These are phyloP conservation scores for Nasua narica DNA, from an alignment of 2,797 vertebrate species.

Conservation along the genomic window DNA sequence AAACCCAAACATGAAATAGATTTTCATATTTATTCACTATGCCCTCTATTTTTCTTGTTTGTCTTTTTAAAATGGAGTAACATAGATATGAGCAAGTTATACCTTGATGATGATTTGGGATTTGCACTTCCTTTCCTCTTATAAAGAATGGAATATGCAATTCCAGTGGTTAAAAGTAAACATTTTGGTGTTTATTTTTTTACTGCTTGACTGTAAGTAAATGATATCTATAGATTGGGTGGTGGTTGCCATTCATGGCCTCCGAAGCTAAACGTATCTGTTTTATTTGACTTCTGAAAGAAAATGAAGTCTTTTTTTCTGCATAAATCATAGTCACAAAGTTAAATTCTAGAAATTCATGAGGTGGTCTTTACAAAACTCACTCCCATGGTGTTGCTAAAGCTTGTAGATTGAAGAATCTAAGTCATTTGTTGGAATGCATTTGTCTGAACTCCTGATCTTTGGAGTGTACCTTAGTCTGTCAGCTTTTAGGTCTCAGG, in stretches of 20 bases:
- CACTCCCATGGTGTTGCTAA: background rate
- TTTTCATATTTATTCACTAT: background rate
- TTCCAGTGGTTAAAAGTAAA: background rate
- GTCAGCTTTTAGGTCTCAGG: background rate
- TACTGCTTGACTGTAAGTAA: background rate
- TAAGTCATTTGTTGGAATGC: background rate
- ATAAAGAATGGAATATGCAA: background rate
- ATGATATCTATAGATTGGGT: background rate
- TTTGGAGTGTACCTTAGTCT: background rate
- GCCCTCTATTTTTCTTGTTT: background rate
- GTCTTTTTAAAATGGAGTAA: background rate
- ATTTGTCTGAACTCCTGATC: background rate
- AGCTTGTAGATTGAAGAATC: background rate
- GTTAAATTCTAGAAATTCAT: background rate
- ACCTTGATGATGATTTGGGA: background rate
- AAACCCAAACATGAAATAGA: background rate
- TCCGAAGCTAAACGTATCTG: background rate
- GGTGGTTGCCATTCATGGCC: background rate
- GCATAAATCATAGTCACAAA: background rate
- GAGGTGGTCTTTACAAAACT: background rate
- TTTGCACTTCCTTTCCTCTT: background rate
- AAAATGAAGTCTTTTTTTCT: background rate
- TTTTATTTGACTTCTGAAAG: slow-evolving; percentile 19
- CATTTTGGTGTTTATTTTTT: background rate
- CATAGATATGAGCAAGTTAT: background rate